Evolutionary conservation across 2,113 vertebrate species (phyloP).

Genomic region (Zeus faber): DNA sequence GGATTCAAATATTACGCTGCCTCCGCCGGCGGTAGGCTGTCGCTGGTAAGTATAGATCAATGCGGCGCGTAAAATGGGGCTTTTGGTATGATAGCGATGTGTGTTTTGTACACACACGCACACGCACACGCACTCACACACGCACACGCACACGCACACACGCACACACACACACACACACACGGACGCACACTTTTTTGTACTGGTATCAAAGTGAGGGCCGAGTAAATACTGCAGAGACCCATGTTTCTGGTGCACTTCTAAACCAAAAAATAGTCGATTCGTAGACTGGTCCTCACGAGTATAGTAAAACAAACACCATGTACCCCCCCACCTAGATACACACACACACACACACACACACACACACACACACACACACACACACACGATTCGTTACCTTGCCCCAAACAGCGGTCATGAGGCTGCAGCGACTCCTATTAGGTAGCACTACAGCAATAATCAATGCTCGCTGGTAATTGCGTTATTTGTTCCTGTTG

Average conservation of each 20-base stretch:
- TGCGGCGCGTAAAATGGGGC: constrained; percentile 23
- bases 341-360: background rate
- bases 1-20: constrained; percentile 41
- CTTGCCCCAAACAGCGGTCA: background rate
- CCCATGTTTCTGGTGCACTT: too few species aligned
- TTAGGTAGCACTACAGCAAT: constrained; percentile 19
- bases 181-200: background rate
- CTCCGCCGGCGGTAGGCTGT: constrained; percentile 24
- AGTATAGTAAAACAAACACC: too few species aligned
- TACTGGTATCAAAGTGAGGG: too few species aligned
- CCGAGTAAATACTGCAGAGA: too few species aligned
- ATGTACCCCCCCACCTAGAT: background rate
- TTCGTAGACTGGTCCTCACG: too few species aligned
- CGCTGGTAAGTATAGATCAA: constrained; percentile 34
- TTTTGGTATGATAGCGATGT: constrained; percentile 13
- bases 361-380: background rate
- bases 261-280: too few species aligned
- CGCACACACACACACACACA: background rate
- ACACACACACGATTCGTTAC: background rate
- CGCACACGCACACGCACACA: constrained; percentile 23
- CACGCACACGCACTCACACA: constrained; percentile 3
- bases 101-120: background rate
- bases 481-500: constrained; percentile 16
- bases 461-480: constrained; percentile 24
- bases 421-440: constrained; percentile 8